phyloP scores from a whole-genome alignment of 2,797 vertebrate species.

The Argya squamiceps region DNA sequence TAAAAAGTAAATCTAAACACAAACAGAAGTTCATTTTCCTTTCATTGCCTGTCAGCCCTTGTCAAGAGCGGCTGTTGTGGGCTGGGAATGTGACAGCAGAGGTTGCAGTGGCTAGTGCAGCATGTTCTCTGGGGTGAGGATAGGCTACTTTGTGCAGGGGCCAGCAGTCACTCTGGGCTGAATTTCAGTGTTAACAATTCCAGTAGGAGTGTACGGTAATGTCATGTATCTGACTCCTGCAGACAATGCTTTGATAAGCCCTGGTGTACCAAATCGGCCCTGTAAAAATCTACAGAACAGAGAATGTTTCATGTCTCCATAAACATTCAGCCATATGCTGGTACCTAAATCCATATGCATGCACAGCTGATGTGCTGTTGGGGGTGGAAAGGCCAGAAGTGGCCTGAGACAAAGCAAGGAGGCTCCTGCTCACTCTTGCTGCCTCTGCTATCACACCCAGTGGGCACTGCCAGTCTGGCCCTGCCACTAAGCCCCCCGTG shows the following conservation, averaged over 20 bases:
- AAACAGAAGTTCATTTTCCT: neutral
- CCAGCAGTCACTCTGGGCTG: neutral
- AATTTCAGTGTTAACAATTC: neutral
- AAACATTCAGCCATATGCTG: slow-evolving; percentile 5
- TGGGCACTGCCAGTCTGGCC: neutral
- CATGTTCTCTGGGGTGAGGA: neutral
- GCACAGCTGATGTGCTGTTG: neutral
- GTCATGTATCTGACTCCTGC: neutral
- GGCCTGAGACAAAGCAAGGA: neutral
- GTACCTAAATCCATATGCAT: neutral
- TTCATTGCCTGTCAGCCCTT: neutral
- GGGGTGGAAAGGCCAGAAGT: neutral
- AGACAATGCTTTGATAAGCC: neutral
- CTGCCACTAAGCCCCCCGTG: neutral
- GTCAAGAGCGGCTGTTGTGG: neutral
- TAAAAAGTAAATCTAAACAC: neutral
- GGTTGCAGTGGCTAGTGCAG: neutral
- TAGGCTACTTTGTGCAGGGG: accelerated
- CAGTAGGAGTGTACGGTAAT: neutral
- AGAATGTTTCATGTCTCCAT: slow-evolving; percentile 1
- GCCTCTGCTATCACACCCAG: neutral
- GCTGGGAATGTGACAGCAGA: accelerated
- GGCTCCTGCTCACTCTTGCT: neutral
- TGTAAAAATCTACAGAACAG: neutral
- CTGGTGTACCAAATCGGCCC: neutral